Evolutionary conservation across 2,888 invertebrate genomes (phyloP).

Genomic region (Odontocerum albicorne): DNA sequence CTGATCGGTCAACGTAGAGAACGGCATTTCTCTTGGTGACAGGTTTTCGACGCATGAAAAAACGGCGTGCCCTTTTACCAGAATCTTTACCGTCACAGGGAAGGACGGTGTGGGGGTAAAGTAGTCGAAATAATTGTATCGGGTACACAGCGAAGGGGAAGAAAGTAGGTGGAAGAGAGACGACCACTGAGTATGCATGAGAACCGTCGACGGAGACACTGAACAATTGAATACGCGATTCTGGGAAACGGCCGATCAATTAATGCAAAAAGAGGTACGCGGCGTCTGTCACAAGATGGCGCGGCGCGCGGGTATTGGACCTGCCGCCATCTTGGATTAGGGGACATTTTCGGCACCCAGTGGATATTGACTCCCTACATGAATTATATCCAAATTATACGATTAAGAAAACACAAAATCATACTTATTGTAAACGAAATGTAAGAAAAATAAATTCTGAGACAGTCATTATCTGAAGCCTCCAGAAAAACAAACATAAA

Average conservation of each 20-base stretch:
- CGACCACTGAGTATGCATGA: neutral
- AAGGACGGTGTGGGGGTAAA: slow-evolving; percentile 1
- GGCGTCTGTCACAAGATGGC: slow-evolving; percentile 12
- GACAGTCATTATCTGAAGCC: no score
- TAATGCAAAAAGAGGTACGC: slow-evolving; percentile 18
- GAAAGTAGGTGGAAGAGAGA: neutral
- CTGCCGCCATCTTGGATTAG: slow-evolving; percentile 13
- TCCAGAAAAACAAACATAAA: no score
- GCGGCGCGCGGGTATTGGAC: neutral
- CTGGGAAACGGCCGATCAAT: slow-evolving; percentile 23
- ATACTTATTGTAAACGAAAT: no score
- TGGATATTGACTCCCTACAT: no score
- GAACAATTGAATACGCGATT: slow-evolving; percentile 21
- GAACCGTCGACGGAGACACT: neutral
- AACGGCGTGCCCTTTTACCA: slow-evolving; percentile 9
- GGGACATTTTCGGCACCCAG: neutral
- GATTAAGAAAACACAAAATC: no score
- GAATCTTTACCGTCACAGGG: slow-evolving; percentile 1
- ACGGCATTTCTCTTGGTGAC: slow-evolving; percentile 10
- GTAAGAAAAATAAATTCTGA: no score
- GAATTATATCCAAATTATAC: no score
- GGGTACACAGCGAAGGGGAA: neutral
- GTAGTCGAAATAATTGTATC: slow-evolving; percentile 13
- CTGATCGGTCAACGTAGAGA: no score
- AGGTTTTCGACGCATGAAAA: slow-evolving; percentile 15